A percentile compares a stretch with the other conserved stretches of the same genome.
Evolutionary conservation across 2,888 invertebrate genomes (phyloP).

Genomic region (Eupithecia subfuscata): DNA sequence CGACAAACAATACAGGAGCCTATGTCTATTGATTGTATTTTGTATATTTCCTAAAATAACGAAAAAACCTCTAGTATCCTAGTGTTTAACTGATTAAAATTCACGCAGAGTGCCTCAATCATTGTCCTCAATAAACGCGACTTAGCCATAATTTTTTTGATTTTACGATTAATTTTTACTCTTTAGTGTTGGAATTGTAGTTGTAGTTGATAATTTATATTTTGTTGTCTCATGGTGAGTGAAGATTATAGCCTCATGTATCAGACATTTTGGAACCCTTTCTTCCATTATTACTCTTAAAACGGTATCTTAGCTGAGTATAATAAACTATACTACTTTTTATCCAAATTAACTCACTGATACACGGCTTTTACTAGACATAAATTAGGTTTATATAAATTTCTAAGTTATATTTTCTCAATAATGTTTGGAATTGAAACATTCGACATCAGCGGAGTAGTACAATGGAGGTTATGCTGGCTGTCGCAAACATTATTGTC

Average conservation of each 20-base stretch:
- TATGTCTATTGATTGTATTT: conserved; percentile 60
- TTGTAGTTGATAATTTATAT: conserved; percentile 72
- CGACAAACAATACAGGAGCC: conserved; percentile 37
- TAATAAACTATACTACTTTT: conserved; percentile 50
- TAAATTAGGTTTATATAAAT: conserved; percentile 78
- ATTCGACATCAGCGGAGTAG: conserved; percentile 43
- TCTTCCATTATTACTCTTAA: conserved; percentile 47
- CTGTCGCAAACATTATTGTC: conserved; percentile 68
- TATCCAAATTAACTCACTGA: conserved; percentile 69
- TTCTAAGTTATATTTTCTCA: conserved; percentile 77
- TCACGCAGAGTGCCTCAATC: conserved; percentile 83
- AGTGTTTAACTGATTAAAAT: conserved; percentile 71
- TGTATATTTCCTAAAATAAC: conserved; percentile 69
- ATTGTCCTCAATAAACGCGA: conserved; percentile 74
- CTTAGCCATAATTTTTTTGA: conserved; percentile 77
- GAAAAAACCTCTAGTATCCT: conserved; percentile 64
- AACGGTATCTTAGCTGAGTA: conserved; percentile 50
- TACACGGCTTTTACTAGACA: conserved; percentile 70
- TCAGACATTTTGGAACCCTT: conserved; percentile 61
- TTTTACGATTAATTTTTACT: conserved; percentile 72
- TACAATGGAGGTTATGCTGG: conserved; percentile 46
- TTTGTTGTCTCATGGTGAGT: conserved; percentile 57
- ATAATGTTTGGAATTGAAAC: conserved; percentile 54
- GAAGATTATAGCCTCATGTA: conserved; percentile 61
- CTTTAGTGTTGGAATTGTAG: conserved; percentile 75